Base-by-base conservation (phyloP, 2,797 vertebrate genomes). In the Tokudaia tokunoshimensis region DNA sequence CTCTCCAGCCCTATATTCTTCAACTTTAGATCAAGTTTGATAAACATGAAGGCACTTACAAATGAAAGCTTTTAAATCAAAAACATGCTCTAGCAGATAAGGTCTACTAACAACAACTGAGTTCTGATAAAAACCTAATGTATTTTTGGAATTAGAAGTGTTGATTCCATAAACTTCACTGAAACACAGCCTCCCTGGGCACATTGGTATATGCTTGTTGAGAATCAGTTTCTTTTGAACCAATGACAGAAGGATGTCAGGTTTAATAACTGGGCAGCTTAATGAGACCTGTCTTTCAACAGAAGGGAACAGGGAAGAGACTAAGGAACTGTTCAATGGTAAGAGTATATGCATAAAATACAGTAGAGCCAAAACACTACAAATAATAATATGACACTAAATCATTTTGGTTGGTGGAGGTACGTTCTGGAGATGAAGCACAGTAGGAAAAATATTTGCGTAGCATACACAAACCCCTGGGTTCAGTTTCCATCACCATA, bases 61-160 rank as follows among this genome's bases (percentile, higher is more conserved):
- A 84, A 44, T 13, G 50, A 50, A 85, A 93, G 31, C 83, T 26
- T 55, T 63, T 65, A 75, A 52, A 59, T 63, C 3, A 74, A 72
- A 63, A 75, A 12, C 14, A 52, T 13, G 85, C 79, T 91, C 63
- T 91, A 41, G 41, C 13, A 74, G 31, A 59, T 34, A 61, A 87
- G 11, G 26, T 83, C 75, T 80, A 65, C 55, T 37, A 72, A 91
- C 52, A 80, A 92, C 84, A 17, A 91, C 2, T 19, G 2, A 55
- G 17, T 26, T 91, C n/a, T 31, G 47, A 52, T 65, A 74, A 65
- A 29, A 92, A 70, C 89, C 50, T 44, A 90, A 92, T 20, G 57
- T 50, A 72, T 74, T 70, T 47, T 96, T 78, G 63, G 78, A 80
- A 92, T 75, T 94, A 70, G 63, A 81, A 93, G 80, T 91, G 20